Evolutionary conservation across 2,797 vertebrate genomes (phyloP).

Genomic region (Hydrolagus colliei): DNA sequence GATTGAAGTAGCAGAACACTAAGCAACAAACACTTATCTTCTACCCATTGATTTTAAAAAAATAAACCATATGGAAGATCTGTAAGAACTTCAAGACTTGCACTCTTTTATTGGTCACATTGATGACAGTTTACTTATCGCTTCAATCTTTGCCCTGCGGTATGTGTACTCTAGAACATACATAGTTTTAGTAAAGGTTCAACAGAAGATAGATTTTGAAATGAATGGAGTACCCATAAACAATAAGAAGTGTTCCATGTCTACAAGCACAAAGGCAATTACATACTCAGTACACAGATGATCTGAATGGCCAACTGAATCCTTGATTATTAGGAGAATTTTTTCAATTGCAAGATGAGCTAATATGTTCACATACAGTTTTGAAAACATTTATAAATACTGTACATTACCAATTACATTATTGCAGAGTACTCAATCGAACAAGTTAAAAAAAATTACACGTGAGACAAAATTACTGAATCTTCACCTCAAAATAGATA

Average conservation of each 20-base stretch:
- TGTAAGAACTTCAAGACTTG: background rate
- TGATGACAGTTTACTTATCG: background rate
- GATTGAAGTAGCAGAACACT: background rate
- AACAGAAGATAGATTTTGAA: background rate
- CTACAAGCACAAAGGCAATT: slow-evolving; percentile 9
- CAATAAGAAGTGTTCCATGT: slow-evolving; percentile 1
- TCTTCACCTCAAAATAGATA: background rate
- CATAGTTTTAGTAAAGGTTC: background rate
- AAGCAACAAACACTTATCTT: background rate
- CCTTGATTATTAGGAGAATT: slow-evolving; percentile 10
- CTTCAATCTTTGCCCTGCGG: background rate
- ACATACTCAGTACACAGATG: slow-evolving; percentile 3
- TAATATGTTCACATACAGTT: background rate
- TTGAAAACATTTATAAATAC: background rate
- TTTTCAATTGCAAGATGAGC: slow-evolving; percentile 6
- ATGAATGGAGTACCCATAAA: background rate
- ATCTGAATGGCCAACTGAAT: slow-evolving; percentile 14
- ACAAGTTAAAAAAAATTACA: background rate
- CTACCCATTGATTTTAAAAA: background rate
- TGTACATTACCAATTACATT: background rate
- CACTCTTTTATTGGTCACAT: slow-evolving; percentile 5
- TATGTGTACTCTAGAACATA: background rate
- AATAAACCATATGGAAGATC: background rate
- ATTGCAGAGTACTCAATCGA: background rate
- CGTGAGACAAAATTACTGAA: background rate